Conservation (phyloP, 2,888 invertebrate genomes). For the Hartigia nigra region DNA sequence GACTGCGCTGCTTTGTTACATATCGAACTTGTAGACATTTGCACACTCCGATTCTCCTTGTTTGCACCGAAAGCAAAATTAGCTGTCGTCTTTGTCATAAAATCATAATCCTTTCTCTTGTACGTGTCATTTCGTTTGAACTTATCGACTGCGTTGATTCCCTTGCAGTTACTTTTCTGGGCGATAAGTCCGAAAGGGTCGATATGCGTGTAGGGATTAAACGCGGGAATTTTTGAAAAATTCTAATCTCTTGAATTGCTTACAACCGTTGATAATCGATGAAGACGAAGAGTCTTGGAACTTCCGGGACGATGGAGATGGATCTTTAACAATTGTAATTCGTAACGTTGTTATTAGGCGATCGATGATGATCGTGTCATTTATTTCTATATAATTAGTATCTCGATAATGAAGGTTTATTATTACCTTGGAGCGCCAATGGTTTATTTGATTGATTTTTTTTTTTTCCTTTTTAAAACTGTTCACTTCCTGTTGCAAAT, state of each 20-base stretch:
- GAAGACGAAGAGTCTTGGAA: background rate
- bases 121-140: background rate
- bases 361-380: background rate
- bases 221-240: background rate
- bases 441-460: background rate
- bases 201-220: background rate
- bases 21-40: background rate
- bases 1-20: slow-evolving; percentile 22
- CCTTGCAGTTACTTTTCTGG: background rate
- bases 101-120: background rate
- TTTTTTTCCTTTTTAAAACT: background rate
- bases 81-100: background rate
- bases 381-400: background rate
- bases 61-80: slow-evolving; percentile 1
- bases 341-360: background rate
- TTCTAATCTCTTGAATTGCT: background rate
- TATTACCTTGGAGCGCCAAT: background rate
- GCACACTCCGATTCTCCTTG: background rate
- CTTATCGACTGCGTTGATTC: background rate
- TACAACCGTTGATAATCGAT: background rate
- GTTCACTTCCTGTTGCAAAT: background rate
- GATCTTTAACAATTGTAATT: background rate
- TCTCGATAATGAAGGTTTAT: background rate
- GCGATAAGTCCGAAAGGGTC: background rate
- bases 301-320: background rate